Evolutionary conservation across 2,113 vertebrate species (phyloP), one percentile per base, ranked within the genome.

Genomic region (Siphamia tubifer): DNA sequence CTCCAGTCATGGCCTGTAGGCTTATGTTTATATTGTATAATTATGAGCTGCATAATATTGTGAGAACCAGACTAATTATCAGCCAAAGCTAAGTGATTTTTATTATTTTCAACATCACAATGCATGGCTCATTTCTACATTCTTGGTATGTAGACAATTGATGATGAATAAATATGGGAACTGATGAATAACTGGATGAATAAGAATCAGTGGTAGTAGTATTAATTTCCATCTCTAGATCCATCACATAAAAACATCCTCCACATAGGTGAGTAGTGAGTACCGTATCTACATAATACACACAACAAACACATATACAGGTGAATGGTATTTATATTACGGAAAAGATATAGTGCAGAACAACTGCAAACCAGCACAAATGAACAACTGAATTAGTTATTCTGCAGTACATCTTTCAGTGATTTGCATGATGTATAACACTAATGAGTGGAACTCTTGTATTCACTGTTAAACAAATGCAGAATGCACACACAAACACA

Each of bases 241-340:
- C 58, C 30, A 54, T 58, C 43, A 35, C 19, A 62, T 32, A 64
- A 40, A 34, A 73, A 54, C 25, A 42, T 20, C 72, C 34, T 67
- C 36, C 27, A 40, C 10, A 11, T 60, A 62, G 62, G 53, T 56
- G 45, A 30, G 45, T 27, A 28, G 15, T 11, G 23, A 52, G 38
- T 32, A 62, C 45, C 3, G 4, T 47, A 61, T 70, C 38, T 38
- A 65, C 32, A 38, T 8, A 65, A 65, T 6, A 8, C 31, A 28
- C 1, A 30, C 15, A 25, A 36, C 16, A 69, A 53, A 48, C 13
- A 51, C 39, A 48, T 31, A 24, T 4, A 30, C n/a, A 19, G 65
- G 73, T 63, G 65, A 61, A 35, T 55, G 48, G 12, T 23, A 42
- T 31, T 45, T 9, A 24, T 16, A 53, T 4, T 8, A 23, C 21